These are phyloP conservation scores for cattle (Bos taurus) DNA, from an alignment of 2,113 vertebrate genomes.

Conservation along the genomic window ARS-UCD2.0 NC_037333.1:47828501-47829000, in stretches of 20 bases:
- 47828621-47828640: not conserved
- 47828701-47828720: not conserved
- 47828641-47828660: not conserved
- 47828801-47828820: not conserved
- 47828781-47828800: not conserved
- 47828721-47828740: not conserved
- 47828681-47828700: not conserved
- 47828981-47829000: not conserved
- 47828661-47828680: not conserved
- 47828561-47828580: not conserved
- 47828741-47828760: not conserved
- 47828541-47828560: accelerated
- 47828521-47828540: not conserved
- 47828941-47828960: not conserved
- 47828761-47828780: not conserved
- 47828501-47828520: not conserved
- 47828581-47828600: not conserved
- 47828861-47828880: not conserved
- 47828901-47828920: not conserved
- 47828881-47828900: not conserved
- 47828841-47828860: not conserved
- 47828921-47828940: accelerated
- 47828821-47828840: not conserved
- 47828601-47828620: not conserved
- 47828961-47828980: not conserved